phyloP scores from a whole-genome alignment of 2,113 vertebrate species.

The Nesogale talazaci region DNA sequence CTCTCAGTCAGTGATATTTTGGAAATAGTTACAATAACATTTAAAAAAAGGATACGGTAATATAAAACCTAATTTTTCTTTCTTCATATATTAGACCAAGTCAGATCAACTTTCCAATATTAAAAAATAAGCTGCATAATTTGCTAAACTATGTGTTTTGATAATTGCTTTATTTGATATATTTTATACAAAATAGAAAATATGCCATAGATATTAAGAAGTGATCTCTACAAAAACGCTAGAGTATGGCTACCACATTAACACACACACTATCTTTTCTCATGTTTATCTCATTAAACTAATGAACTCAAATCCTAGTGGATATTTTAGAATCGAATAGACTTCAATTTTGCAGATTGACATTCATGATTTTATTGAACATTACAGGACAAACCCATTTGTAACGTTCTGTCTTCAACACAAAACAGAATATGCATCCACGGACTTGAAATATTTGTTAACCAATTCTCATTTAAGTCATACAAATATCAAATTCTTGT shows the following conservation, averaged over 20 bases:
- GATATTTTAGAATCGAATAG: neutral
- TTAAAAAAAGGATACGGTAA: conserved; percentile 19
- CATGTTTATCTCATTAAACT: neutral
- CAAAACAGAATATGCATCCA: neutral
- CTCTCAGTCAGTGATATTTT: neutral
- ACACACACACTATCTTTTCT: neutral
- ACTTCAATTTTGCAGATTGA: neutral
- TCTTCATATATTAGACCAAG: neutral
- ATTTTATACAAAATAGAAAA: neutral
- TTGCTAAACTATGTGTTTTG: too few relatives aligned
- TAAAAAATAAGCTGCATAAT: too few relatives aligned
- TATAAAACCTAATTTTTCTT: conserved; percentile 12
- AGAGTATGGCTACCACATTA: neutral
- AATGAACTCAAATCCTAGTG: conserved; percentile 28
- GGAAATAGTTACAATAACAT: neutral
- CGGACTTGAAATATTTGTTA: neutral
- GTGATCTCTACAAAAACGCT: neutral
- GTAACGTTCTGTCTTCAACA: neutral
- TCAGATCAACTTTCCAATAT: neutral
- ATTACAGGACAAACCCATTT: neutral
- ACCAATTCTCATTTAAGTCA: neutral
- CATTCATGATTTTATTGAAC: neutral
- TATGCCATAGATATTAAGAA: neutral
- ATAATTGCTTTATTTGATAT: neutral
- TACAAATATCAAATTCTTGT: conserved; percentile 33